Base-by-base conservation (phyloP, 2,797 vertebrate genomes). In the Paratrypauchen microcephalus region DNA sequence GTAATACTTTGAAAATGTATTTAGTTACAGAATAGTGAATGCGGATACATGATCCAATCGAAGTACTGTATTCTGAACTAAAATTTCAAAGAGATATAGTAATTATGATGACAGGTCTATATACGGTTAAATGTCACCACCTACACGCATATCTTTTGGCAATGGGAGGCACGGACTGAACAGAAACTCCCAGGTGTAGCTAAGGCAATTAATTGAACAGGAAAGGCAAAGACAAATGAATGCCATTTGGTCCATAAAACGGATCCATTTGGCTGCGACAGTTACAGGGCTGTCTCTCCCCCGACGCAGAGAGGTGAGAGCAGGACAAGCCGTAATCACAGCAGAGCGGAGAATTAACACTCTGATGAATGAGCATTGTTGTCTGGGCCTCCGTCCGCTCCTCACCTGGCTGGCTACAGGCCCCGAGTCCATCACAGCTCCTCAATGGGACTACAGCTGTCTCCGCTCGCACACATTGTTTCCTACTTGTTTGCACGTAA, bases 401-500 rank as follows among this genome's bases (percentile, higher is more conserved):
- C 65, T 78, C 81, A 58, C 68, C 69, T 67, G 74, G 74, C 58
- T 24, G 72, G 61, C 24, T 60, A 66, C 2, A 21, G 36, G 52
- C 73, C 30, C 66, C 0, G 36, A 62, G 67, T 50, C 80, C 64
- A 47, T 66, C 47, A 57, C 73, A 75, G 73, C 79, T 72, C 56
- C 13, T 63, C 48, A 55, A 56, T 28, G 32, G 21, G n/a, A 15
- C 59, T 69, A 66, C 78, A 83, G 75, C 84, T 71, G 84, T 52
- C 63, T 75, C 68, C 52, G 5, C 65, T 4, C 30, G 12, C 82
- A 76, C 77, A 73, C 80, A 82, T 84, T 75, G 85, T 83, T 76
- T 73, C 66, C 61, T 70, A 75, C 80, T 65, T 73, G 85, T 83
- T 83, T 21, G 66, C 72, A 67, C 78, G 67, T 83, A 87, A 90